phyloP scores from a whole-genome alignment of 2,113 vertebrate species.

The Telmatochromis brichardi region DNA sequence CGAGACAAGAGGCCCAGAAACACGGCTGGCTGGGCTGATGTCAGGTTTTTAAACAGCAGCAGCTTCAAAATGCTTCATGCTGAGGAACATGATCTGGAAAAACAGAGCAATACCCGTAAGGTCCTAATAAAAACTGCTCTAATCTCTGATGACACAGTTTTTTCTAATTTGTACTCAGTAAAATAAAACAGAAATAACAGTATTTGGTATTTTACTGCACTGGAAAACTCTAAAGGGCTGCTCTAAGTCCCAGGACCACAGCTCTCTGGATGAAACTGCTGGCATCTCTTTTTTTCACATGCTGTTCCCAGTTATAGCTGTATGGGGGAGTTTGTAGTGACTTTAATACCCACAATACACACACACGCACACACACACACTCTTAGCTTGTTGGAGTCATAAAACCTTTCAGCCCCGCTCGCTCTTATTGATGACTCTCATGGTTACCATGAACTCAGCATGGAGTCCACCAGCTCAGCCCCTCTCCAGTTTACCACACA shows the following conservation, averaged over 20 bases:
- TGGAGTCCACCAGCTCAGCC: conserved; percentile 51
- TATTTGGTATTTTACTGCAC: not conserved
- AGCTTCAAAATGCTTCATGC: not conserved
- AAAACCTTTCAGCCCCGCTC: conserved; percentile 56
- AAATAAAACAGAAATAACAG: conserved; percentile 4
- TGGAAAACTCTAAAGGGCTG: not conserved
- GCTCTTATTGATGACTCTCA: conserved; percentile 61
- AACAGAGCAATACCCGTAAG: not conserved
- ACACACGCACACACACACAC: not conserved
- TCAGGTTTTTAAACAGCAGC: not conserved
- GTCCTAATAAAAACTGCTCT: not conserved
- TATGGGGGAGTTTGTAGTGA: conserved; percentile 27
- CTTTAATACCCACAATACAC: conserved; percentile 29
- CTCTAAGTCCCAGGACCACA: not conserved
- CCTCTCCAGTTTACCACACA: conserved; percentile 54
- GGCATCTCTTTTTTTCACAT: not conserved
- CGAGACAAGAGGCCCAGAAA: not conserved
- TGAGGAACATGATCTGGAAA: not conserved
- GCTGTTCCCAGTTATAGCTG: conserved; percentile 13
- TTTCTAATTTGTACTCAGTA: not conserved
- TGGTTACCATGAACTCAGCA: conserved; percentile 53
- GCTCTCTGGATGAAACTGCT: not conserved
- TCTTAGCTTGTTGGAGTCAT: conserved; percentile 24
- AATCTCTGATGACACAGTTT: not conserved
- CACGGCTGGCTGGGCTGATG: not conserved